Evolutionary conservation across 2,113 vertebrate species (phyloP), one percentile per base, ranked within the genome.

Genomic region (Corythoichthys intestinalis): DNA sequence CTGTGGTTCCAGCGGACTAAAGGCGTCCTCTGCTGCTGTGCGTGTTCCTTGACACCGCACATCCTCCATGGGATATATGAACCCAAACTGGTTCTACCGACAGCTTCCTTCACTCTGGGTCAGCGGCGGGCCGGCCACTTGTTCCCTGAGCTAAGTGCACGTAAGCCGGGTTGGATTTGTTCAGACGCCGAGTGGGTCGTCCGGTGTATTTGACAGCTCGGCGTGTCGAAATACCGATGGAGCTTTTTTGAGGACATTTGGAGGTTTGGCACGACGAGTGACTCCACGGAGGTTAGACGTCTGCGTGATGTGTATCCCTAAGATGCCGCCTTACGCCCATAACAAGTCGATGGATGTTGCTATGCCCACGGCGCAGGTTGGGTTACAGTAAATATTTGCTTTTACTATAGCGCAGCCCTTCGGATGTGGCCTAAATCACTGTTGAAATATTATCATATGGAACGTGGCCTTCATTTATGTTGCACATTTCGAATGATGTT

Each of bases 111-210:
- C 28, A 67, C 65, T 62, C 59, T 60, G 67, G 64, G 74, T 86
- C 78, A 9, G 65, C 3, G 78, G 49, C 70, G 63, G 49, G 4
- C 47, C 60, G 53, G 20, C 61, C 75, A 41, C 69, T 64, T 59
- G 66, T 65, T 62, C 70, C 44, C 7, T 6, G 44, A 46, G 58
- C 62, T 64, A 53, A 37, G 68, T 12, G 84, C 49, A 77, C 77
- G 37, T 52, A 76, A 49, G 70, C 70, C 90, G 88, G 88, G 91
- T n/a, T 47, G 61, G 44, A 47, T 87, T 89, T 87, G 80, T 91
- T 88, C 82, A 90, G 90, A 91, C 89, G 91, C 84, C 79, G 82
- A 92, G 87, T 81, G 88, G 86, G 82, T 82, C 77, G 52, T 85
- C 86, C 87, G 80, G 61, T 63, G 39, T 47, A 6, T 63, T 82